A percentile compares a stretch with the other conserved stretches of the same genome.
phyloP scores from a whole-genome alignment of 1,140 invertebrate genomes.

The Pseudobourletiella spinata region DNA sequence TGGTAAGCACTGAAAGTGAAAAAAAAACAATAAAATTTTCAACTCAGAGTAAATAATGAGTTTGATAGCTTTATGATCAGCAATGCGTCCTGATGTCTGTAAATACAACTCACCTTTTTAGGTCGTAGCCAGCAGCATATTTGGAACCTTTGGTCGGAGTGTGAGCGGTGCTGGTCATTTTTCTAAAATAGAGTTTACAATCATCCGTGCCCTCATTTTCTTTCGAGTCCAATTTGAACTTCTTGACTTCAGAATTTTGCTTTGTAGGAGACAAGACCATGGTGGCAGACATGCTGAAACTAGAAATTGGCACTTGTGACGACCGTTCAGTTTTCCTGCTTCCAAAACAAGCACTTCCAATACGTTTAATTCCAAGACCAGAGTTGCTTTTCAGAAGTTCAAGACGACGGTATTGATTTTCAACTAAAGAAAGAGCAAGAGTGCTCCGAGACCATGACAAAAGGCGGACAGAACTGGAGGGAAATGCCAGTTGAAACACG shows the following conservation, averaged over 20 bases:
- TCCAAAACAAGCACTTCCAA: too few relatives aligned
- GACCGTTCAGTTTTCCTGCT: too few relatives aligned
- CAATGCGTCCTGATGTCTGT: background rate
- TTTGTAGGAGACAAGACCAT: background rate
- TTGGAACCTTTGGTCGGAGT: slow-evolving; percentile 72
- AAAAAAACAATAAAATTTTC: background rate
- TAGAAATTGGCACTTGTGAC: too few relatives aligned
- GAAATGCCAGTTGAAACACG: too few relatives aligned
- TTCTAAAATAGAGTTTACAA: slow-evolving; percentile 57
- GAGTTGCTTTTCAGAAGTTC: too few relatives aligned
- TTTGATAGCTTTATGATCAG: background rate
- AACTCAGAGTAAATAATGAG: background rate
- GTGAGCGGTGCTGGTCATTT: slow-evolving; percentile 66
- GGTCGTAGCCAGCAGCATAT: slow-evolving; percentile 80
- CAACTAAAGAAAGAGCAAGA: too few relatives aligned
- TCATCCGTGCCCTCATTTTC: background rate
- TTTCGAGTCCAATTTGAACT: background rate
- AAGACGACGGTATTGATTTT: too few relatives aligned
- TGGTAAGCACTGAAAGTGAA: slow-evolving; percentile 69
- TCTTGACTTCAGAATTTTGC: slow-evolving; percentile 6
- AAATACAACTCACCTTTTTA: slow-evolving; percentile 58
- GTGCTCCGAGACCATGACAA: too few relatives aligned
- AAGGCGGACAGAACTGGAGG: too few relatives aligned
- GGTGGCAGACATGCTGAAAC: background rate
- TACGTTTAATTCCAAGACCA: too few relatives aligned